Base-by-base conservation (phyloP, 2,888 invertebrate species). In the Hipparchia semele region DNA sequence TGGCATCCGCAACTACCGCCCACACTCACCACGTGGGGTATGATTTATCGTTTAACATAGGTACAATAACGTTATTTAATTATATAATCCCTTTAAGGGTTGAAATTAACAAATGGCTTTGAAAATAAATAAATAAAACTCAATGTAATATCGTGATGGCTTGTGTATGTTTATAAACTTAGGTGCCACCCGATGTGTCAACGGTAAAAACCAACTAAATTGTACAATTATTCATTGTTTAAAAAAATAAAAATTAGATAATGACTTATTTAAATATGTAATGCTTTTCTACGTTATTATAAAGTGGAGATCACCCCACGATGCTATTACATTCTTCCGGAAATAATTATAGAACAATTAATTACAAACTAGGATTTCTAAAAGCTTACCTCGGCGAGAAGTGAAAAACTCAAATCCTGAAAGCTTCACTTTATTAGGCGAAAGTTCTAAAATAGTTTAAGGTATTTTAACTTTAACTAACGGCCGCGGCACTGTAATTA, bases 381-480 rank as follows among this genome's bases (percentile, higher is more conserved):
- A 10, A 46, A 45, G 59, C 68, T 68, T 60, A 68, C 68, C 68
- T 68, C 8, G 60, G 23, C 68, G 68, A 10, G 51, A 33, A 33
- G 59, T 49, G 67, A 49, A 68, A 68, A 68, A 51, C 59, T 60
- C 59, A 68, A 65, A 68, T 68, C 68, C 68, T 60, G 59, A 68
- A 68, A 58, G 58, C 68, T 68, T 60, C 68, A 68, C 68, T 68
- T 23, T 23, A 46, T n/a, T 39, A n/a, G 45, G 54, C n/a, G 13
- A 39, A 56, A 13, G 12, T 58, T 56, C 13, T 2, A 82, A 79
- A 78, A 77, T 65, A 53, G 6, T 65, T 65, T 51, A n/a, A 8
- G 23, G 49, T 33, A 33, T 51, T 65, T 53, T 51, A 8, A 12
- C 9, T 64, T 6, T 2, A 23, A 53, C 53, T 12, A 39, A 53